phyloP scores from a whole-genome alignment of 2,888 invertebrate genomes.

The Ornithoptera priamus region DNA sequence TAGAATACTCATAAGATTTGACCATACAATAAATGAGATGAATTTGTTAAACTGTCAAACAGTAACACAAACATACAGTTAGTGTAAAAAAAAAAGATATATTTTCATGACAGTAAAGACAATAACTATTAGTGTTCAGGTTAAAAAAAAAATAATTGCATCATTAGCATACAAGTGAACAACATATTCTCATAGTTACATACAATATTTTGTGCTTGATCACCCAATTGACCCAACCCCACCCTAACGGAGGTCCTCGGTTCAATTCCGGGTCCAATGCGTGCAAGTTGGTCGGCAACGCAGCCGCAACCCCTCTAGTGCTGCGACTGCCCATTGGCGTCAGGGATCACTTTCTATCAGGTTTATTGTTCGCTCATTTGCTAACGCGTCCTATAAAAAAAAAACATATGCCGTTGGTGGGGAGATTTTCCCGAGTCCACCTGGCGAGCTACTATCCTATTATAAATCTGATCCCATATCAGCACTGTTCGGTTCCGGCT shows the following conservation, averaged over 20 bases:
- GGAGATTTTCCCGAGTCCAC: background rate
- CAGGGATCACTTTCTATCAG: too few relatives aligned
- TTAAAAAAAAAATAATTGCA: background rate
- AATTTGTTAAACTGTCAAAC: constrained; percentile 25
- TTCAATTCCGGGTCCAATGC: too few relatives aligned
- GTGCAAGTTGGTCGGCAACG: too few relatives aligned
- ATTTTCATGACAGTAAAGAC: background rate
- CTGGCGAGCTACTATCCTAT: too few relatives aligned
- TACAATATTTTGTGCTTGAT: too few relatives aligned
- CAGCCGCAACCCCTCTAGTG: too few relatives aligned
- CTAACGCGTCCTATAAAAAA: background rate
- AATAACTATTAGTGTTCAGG: background rate
- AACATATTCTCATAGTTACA: too few relatives aligned
- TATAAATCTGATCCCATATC: background rate
- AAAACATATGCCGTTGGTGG: background rate
- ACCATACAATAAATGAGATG: background rate
- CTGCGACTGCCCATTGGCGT: too few relatives aligned
- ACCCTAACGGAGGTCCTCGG: too few relatives aligned
- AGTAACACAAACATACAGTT: constrained; percentile 11
- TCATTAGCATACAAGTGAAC: background rate
- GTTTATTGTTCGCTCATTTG: too few relatives aligned
- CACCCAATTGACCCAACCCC: too few relatives aligned
- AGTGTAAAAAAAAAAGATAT: background rate
- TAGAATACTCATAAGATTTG: constrained; percentile 2
- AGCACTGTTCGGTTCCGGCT: too few relatives aligned